Percentiles rank a stretch among this genome's conserved stretches.
Evolutionary conservation across 2,888 invertebrate species (phyloP).

Genomic region (Lacanobia oleracea): DNA sequence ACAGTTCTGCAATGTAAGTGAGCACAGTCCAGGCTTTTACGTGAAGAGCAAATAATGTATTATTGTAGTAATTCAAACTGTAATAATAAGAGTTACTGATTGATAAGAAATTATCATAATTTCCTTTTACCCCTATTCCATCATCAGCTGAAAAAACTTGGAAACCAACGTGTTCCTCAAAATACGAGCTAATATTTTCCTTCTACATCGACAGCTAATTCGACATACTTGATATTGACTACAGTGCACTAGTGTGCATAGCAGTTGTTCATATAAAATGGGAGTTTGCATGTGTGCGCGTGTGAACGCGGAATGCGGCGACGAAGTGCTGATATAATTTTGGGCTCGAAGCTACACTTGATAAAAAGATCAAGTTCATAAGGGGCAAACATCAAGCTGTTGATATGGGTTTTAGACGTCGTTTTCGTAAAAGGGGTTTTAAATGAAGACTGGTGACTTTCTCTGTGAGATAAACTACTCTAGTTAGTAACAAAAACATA

Average conservation of each 20-base stretch:
- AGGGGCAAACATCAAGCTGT: slow-evolving; percentile 79
- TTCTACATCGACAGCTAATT: slow-evolving; percentile 40
- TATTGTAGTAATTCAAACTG: not conserved
- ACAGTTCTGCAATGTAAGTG: not conserved
- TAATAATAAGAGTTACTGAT: not conserved
- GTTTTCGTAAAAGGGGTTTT: slow-evolving; percentile 58
- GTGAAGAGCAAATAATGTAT: not conserved
- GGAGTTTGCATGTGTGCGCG: slow-evolving; percentile 70
- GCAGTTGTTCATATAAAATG: slow-evolving; percentile 36
- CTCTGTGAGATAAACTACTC: not conserved
- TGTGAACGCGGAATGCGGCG: slow-evolving; percentile 83
- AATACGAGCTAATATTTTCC: slow-evolving; percentile 17
- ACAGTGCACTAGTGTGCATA: slow-evolving; percentile 52
- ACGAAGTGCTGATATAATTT: slow-evolving; percentile 83
- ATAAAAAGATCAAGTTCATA: slow-evolving; percentile 90
- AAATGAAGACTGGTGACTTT: slow-evolving; percentile 14
- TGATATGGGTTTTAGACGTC: slow-evolving; percentile 72
- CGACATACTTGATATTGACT: slow-evolving; percentile 33
- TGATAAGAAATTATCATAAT: not conserved
- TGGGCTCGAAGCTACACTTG: slow-evolving; percentile 80
- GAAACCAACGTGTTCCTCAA: slow-evolving; percentile 18
- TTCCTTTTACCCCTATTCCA: not conserved
- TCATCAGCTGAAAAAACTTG: not conserved
- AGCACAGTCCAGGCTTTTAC: not conserved
- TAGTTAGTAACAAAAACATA: not conserved